phyloP scores from a whole-genome alignment of 2,113 vertebrate genomes.

The Murina feae region DNA sequence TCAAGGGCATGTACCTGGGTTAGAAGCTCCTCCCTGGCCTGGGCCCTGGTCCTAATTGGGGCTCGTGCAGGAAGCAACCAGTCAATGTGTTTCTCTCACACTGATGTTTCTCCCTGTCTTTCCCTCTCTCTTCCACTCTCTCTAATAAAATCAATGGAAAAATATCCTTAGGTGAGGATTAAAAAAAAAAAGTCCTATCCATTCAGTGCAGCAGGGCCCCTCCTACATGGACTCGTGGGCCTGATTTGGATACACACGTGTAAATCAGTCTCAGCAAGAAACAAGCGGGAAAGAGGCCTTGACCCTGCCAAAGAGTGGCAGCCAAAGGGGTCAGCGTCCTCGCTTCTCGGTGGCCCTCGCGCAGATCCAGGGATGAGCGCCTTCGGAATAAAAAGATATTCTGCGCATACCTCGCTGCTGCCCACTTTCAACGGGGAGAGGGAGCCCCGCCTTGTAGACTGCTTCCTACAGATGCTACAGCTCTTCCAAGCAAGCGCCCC shows the following conservation, averaged over 20 bases:
- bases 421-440: background rate
- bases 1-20: no score
- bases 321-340: background rate
- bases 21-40: no score
- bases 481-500: background rate
- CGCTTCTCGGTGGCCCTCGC: background rate
- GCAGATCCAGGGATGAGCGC: background rate
- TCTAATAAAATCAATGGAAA: no score
- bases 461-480: background rate
- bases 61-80: no score
- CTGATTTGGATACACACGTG: background rate
- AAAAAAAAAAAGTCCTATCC: background rate
- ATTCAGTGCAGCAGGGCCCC: background rate
- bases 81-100: no score
- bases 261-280: background rate
- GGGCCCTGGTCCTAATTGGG: no score
- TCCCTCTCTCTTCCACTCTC: no score
- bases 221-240: background rate
- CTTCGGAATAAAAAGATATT: background rate
- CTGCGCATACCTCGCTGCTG: background rate
- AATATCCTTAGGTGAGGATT: no score
- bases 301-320: background rate
- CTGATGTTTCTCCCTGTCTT: no score
- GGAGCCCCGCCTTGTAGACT: rapidly evolving
- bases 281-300: background rate